phyloP scores from a whole-genome alignment of 2,797 vertebrate species.

The Perodicticus potto region DNA sequence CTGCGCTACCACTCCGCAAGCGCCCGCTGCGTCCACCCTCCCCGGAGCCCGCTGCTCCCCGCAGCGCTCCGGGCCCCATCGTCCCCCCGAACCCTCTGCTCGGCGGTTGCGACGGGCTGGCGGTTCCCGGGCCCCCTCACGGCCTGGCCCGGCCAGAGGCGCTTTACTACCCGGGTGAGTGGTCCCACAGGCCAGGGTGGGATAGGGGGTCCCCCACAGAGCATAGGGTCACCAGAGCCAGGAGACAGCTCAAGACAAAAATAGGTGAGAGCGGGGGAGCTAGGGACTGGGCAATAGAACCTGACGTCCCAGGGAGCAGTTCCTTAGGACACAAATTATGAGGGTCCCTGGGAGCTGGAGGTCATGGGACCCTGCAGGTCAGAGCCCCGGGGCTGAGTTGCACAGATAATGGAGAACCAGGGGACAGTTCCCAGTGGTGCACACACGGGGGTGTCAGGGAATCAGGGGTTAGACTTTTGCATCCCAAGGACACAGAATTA shows the following conservation, averaged over 20 bases:
- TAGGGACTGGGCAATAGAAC: neutral
- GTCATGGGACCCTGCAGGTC: neutral
- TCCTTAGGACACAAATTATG: neutral
- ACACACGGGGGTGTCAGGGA: neutral
- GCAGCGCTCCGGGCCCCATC: neutral
- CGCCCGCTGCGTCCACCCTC: slow-evolving; percentile 76
- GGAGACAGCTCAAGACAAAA: neutral
- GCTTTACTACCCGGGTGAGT: slow-evolving; percentile 83
- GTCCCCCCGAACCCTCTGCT: slow-evolving; percentile 47
- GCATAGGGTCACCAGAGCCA: neutral
- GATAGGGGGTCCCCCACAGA: neutral
- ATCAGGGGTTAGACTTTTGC: neutral
- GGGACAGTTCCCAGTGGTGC: neutral
- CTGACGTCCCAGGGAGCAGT: neutral
- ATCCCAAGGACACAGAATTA: neutral
- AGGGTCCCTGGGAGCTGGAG: neutral
- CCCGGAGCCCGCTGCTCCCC: slow-evolving; percentile 71
- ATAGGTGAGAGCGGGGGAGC: neutral
- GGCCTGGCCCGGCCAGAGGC: slow-evolving; percentile 71
- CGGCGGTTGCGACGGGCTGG: slow-evolving; percentile 18
- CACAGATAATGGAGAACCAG: neutral
- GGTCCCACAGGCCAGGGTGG: neutral
- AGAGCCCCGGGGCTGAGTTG: neutral
- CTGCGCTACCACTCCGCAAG: slow-evolving; percentile 83
- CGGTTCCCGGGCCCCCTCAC: slow-evolving; percentile 34